Base-by-base conservation (phyloP, 2,888 invertebrate genomes). In the Dryomyza anilis region DNA sequence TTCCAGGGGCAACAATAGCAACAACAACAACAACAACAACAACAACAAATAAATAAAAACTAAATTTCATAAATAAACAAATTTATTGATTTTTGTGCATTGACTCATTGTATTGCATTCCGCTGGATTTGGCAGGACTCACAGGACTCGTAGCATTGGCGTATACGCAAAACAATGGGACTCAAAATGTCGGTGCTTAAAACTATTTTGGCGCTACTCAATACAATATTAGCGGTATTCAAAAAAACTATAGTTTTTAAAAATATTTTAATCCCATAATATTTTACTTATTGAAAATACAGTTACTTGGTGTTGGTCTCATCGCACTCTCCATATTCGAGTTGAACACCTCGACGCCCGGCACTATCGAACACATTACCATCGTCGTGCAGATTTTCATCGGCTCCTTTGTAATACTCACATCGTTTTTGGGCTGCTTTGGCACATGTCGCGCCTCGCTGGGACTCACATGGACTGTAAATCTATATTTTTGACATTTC, bases 391-490 rank as follows among this genome's bases (percentile, higher is more conserved):
- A 80, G 69, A 90, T 93, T 69, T 84, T 90, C 69, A 84, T 92
- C 70, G 92, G 92, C 14, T 85, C 87, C 14, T 81, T 92, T 59
- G 89, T 92, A 73, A 91, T 94, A 79, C 81, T 93, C 72, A 90
- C 94, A 72, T 92, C 94, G 2, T 94, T 94, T 86, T 89, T 95
- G 79, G 95, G 95, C 69, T 95, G 95, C 83, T 94, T 94, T 78
- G 95, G 95, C 30, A 93, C 94, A 3, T 89, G 92, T 70, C 88
- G 91, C 70, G 92, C 94, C 82, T 94, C 91, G 78, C 89, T 93
- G 80, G 93, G 93, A 84, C 92, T 95, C 88, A 88, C 92, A 67
- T 87, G 93, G 82, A 92, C 91, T 77, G 93, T 94, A 85, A 87
- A 89, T 39, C 39, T 19, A 19, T 39, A 27, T 16, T 57, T 46